Evolutionary conservation across 2,888 invertebrate genomes (phyloP).

Genomic region (Nymphalis urticae): DNA sequence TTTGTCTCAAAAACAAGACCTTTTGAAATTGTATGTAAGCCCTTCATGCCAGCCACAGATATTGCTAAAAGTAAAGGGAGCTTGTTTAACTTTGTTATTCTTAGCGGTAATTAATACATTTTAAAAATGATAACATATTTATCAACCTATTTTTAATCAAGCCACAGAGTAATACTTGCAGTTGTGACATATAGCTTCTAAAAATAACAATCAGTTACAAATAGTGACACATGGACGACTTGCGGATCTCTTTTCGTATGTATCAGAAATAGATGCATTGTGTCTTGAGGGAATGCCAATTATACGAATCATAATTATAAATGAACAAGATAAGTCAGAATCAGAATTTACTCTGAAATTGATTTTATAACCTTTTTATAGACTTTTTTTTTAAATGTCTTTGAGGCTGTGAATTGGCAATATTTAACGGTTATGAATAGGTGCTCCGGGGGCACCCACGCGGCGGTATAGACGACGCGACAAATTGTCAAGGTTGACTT

Average conservation of each 20-base stretch:
- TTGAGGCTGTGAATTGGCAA: conserved; percentile 61
- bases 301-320: conserved; percentile 22
- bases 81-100: no score
- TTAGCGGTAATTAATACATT: no score
- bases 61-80: no score
- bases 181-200: conserved; percentile 21
- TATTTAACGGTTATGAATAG: conserved; percentile 70
- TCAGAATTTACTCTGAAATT: background rate
- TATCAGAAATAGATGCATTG: conserved; percentile 27
- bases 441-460: conserved; percentile 70
- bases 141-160: conserved; percentile 9
- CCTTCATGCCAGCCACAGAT: no score
- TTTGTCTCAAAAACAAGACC: no score
- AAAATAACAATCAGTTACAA: conserved; percentile 25
- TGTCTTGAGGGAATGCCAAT: conserved; percentile 28
- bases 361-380: background rate
- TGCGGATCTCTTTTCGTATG: conserved; percentile 25
- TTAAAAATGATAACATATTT: no score
- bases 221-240: conserved; percentile 22
- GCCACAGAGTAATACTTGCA: conserved; percentile 3
- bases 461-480: conserved; percentile 73
- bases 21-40: no score
- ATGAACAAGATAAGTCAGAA: background rate
- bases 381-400: background rate
- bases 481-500: conserved; percentile 77